A percentile compares a stretch with the other conserved stretches of the same genome.
phyloP scores from a whole-genome alignment of 2,797 vertebrate genomes.

The Rhabdophis nuchalis region DNA sequence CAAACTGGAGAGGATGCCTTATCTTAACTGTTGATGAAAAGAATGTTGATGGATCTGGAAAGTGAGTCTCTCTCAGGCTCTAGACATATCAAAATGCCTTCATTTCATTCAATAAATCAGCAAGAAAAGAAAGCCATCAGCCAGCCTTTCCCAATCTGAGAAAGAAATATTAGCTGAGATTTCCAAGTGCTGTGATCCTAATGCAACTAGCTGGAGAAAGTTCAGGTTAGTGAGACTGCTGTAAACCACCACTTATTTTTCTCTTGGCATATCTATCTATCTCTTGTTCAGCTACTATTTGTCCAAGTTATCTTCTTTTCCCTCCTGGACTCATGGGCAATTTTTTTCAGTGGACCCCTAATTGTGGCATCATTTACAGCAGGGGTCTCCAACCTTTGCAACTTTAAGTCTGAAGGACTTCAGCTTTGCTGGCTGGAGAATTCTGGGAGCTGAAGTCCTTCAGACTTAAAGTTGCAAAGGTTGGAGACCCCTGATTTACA shows the following conservation, averaged over 20 bases:
- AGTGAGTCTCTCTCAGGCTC: not conserved
- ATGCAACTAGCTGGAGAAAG: not conserved
- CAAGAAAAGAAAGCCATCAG: not conserved
- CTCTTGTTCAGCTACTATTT: not conserved
- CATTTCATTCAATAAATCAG: not conserved
- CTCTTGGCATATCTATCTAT: not conserved
- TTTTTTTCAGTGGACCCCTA: constrained; percentile 2
- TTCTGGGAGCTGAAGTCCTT: too few relatives aligned
- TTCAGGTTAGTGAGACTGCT: not conserved
- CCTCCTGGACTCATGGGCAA: not conserved
- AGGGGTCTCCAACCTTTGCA: too few relatives aligned
- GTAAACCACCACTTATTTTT: not conserved
- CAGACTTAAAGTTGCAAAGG: too few relatives aligned
- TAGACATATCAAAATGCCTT: not conserved
- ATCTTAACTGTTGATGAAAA: not conserved
- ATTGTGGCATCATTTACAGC: not conserved
- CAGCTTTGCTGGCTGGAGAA: too few relatives aligned
- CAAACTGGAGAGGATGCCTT: not conserved
- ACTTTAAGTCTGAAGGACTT: too few relatives aligned
- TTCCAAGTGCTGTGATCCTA: not conserved
- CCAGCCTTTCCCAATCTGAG: not conserved
- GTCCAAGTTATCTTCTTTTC: not conserved
- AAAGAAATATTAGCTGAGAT: not conserved
- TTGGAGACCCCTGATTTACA: too few relatives aligned
- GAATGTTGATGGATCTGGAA: not conserved